Conservation (phyloP, 2,797 vertebrate species). For the Gouania willdenowi region DNA sequence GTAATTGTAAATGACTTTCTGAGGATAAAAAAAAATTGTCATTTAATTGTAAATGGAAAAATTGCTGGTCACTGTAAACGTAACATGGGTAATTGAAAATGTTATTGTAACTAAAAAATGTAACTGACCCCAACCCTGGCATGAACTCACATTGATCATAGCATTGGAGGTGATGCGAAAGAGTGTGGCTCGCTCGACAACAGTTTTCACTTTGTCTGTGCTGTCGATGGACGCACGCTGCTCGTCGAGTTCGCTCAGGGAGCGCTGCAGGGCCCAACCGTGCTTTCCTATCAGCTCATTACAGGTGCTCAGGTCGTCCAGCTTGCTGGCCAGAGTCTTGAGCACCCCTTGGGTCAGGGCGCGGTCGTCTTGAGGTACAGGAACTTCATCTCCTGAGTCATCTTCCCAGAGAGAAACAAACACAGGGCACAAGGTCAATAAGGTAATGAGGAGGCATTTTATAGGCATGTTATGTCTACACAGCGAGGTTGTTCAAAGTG, state of each 20-base stretch:
- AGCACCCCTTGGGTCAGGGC: conserved; percentile 83
- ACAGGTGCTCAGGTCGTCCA: conserved; percentile 93
- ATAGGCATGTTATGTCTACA: not conserved
- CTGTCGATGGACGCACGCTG: conserved; percentile 79
- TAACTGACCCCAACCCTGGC: too few relatives aligned
- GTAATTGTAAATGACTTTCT: too few relatives aligned
- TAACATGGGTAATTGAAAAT: too few relatives aligned
- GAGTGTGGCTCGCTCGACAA: conserved; percentile 91
- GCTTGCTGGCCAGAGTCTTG: conserved; percentile 84
- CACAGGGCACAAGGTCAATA: too few relatives aligned
- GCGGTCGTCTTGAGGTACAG: conserved; percentile 82
- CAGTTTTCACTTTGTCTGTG: conserved; percentile 86
- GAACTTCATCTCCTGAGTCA: conserved; percentile 93
- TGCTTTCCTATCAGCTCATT: conserved; percentile 95
- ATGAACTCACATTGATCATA: conserved; percentile 92
- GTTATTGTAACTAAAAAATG: too few relatives aligned
- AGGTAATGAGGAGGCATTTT: not conserved
- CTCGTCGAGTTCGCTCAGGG: conserved; percentile 90
- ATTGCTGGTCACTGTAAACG: too few relatives aligned
- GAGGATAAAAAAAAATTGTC: too few relatives aligned
- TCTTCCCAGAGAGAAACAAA: conserved; percentile 69
- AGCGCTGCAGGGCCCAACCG: conserved; percentile 92
- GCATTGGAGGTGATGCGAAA: conserved; percentile 98
- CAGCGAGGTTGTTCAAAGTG: not conserved
- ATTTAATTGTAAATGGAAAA: too few relatives aligned